Conservation (phyloP, 2,113 vertebrate genomes). For the Nettapus auritus region DNA sequence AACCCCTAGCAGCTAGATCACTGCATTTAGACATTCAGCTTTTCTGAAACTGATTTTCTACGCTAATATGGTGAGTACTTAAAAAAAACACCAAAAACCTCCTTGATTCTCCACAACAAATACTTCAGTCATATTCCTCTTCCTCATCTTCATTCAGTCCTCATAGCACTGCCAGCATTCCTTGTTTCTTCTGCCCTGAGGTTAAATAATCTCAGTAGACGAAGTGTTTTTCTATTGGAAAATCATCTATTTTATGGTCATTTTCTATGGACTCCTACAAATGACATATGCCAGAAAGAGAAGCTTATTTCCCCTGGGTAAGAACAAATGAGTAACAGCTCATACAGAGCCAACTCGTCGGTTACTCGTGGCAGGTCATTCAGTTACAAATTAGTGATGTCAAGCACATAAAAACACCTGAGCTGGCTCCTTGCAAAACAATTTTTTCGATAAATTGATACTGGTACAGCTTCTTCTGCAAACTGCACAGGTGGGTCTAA, state of each 20-base stretch:
- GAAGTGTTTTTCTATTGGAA: not conserved
- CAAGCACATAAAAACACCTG: not conserved
- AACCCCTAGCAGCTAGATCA: not conserved
- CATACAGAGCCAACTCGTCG: not conserved
- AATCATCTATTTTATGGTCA: not conserved
- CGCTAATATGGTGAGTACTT: not conserved
- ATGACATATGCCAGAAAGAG: not conserved
- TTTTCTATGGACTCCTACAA: not conserved
- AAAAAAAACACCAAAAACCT: not conserved
- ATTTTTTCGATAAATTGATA: constrained; percentile 1
- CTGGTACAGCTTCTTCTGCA: not conserved
- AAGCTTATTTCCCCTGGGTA: not conserved
- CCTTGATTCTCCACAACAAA: not conserved
- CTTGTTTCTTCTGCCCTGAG: not conserved
- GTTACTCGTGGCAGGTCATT: not conserved
- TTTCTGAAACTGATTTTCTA: not conserved
- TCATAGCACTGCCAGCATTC: not conserved
- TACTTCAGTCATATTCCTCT: not conserved
- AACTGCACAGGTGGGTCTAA: not conserved
- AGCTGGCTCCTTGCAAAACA: not conserved
- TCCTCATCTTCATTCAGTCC: not conserved
- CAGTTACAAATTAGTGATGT: not conserved
- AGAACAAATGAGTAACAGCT: not conserved
- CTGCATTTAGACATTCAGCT: not conserved
- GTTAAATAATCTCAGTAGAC: not conserved